Base-by-base conservation (phyloP, 2,797 vertebrate genomes). In the Miopithecus talapoin region DNA sequence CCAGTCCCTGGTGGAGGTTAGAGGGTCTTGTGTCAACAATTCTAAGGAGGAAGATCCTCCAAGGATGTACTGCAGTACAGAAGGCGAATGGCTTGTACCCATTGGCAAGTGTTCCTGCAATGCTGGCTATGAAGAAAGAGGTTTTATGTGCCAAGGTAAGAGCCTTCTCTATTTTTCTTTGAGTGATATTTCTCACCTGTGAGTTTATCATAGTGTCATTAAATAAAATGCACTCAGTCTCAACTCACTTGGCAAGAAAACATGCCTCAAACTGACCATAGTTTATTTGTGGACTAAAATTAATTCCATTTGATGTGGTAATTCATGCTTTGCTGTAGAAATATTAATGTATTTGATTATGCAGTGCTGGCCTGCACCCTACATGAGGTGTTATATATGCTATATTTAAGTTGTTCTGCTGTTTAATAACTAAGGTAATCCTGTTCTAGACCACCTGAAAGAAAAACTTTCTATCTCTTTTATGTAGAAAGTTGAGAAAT, bases 51-150 rank as follows among this genome's bases (percentile, higher is more conserved):
- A 99, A 97, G 99, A 99, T 88, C 98, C 99, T 8, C 99, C 99
- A 70, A 99, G 99, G 99, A 99, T 99, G 99, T 99, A 99, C 98
- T 99, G 99, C 99, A 99, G 99, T 98, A 99, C 99, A 0, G 99
- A 99, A 96, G 99, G 99, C 3, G 99, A 99, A 98, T 99, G 99
- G 99, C 99, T 99, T 1, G 99, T 99, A 91, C 99, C 99, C 79
- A 99, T 99, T 79, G 99, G 99, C 98, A 99, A 99, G 99, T 99
- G 99, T 97, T 99, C 99, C 64, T 99, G 99, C 98, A 99, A 99
- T 97, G 98, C 99, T 4, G 99, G 99, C 74, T 99, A 99, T 33
- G 99, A 99, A 97, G 99, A 99, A 98, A 99, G 99, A 98, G 99
- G 99, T 97, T 99, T 98, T 97, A 98, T 99, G 94, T 99, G 99